A percentile compares a stretch with the other conserved stretches of the same genome.
Evolutionary conservation across 1,140 invertebrate genomes (phyloP).

Genomic region (Drosophila ficusphila): DNA sequence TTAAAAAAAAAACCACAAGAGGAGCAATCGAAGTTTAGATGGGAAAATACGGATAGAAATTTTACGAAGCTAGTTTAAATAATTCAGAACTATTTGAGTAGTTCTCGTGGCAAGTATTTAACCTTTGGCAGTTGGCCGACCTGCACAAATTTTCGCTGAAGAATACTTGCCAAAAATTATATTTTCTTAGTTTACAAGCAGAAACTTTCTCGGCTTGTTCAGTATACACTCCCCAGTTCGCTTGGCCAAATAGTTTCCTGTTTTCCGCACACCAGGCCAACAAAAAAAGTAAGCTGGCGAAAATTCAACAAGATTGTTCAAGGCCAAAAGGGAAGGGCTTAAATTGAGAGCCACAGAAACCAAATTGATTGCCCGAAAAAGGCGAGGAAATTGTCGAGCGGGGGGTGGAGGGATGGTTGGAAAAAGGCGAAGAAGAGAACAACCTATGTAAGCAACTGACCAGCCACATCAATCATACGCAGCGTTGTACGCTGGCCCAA

Average conservation of each 20-base stretch:
- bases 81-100: background rate
- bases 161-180: conserved; percentile 25
- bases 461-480: conserved; percentile 78
- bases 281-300: background rate
- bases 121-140: background rate
- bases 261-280: background rate
- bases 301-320: conserved; percentile 23
- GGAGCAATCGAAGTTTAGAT: too few relatives aligned
- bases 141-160: background rate
- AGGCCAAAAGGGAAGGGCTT: conserved; percentile 2
- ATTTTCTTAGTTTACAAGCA: conserved; percentile 16
- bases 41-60: too few relatives aligned
- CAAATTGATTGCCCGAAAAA: conserved; percentile 16
- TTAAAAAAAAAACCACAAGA: too few relatives aligned
- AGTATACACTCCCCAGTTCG: background rate
- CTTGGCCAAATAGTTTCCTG: conserved; percentile 40
- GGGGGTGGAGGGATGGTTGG: too few relatives aligned
- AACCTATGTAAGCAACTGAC: conserved; percentile 43
- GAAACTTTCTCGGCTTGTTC: conserved; percentile 20
- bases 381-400: background rate
- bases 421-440: background rate
- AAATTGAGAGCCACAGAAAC: conserved; percentile 23
- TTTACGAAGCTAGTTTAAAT: background rate
- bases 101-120: background rate
- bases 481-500: conserved; percentile 51